Evolutionary conservation across 2,888 invertebrate genomes (phyloP).

Genomic region (Lithodes maja): DNA sequence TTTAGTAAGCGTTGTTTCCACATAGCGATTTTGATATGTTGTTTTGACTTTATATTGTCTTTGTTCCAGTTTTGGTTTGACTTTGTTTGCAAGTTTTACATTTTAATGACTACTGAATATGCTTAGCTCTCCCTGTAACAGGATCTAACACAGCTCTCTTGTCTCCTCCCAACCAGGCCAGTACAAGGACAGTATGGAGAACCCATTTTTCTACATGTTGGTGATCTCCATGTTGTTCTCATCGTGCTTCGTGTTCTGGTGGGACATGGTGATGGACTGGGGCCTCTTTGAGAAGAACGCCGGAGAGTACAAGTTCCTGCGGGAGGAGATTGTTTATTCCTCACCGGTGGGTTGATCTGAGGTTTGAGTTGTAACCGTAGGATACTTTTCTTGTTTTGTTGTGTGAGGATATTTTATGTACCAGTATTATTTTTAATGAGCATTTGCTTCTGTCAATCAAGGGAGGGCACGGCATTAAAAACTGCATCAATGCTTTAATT

Average conservation of each 20-base stretch:
- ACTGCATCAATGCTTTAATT: too few species aligned
- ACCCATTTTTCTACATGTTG: slow-evolving; percentile 93
- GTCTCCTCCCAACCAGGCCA: slow-evolving; percentile 75
- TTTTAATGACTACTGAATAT: background rate
- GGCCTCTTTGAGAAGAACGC: slow-evolving; percentile 94
- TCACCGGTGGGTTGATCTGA: slow-evolving; percentile 81
- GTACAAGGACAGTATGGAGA: slow-evolving; percentile 81
- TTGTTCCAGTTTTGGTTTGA: too few species aligned
- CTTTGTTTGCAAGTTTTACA: too few species aligned
- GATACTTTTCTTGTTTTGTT: too few species aligned
- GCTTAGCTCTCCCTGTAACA: background rate
- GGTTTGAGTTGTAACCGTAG: too few species aligned
- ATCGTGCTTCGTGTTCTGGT: slow-evolving; percentile 95
- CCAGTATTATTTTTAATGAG: too few species aligned
- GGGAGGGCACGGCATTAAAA: too few species aligned
- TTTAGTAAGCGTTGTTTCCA: too few species aligned
- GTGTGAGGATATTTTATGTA: too few species aligned
- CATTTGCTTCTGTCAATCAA: too few species aligned
- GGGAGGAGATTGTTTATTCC: slow-evolving; percentile 97
- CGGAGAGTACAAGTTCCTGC: slow-evolving; percentile 91
- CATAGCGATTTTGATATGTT: too few species aligned
- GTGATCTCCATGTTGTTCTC: slow-evolving; percentile 88
- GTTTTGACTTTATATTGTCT: too few species aligned
- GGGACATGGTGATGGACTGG: slow-evolving; percentile 99
- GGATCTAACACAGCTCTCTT: background rate